Percentiles rank a stretch among this genome's conserved stretches.
Conservation (phyloP, 2,888 invertebrate species). For the Macrosoma leucophasiata region DNA sequence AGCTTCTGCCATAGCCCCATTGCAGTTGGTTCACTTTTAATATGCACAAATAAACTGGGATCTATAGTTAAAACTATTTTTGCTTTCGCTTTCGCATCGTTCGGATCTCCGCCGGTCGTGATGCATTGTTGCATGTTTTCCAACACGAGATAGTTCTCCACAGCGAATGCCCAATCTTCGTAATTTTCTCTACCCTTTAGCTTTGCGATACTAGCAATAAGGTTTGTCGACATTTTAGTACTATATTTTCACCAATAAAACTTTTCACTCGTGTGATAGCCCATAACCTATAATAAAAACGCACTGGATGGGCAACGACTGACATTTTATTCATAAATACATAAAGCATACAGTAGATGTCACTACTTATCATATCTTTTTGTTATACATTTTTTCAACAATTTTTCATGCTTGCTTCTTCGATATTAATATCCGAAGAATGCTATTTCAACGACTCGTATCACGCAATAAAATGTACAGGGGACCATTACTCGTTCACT, state of each 20-base stretch:
- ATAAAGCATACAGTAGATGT: too few species aligned
- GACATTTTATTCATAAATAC: too few species aligned
- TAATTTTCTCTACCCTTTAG: constrained; percentile 6
- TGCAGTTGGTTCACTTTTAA: constrained; percentile 17
- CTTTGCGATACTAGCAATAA: constrained; percentile 6
- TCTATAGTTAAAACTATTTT: constrained; percentile 22
- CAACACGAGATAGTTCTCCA: constrained; percentile 2
- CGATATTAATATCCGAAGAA: too few species aligned
- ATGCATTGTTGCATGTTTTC: constrained; percentile 4
- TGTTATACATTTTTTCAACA: too few species aligned
- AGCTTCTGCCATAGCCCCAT: constrained; percentile 13
- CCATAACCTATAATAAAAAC: not conserved
- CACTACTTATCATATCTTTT: too few species aligned
- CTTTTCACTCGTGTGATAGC: not conserved
- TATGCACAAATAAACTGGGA: constrained; percentile 16
- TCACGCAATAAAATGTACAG: too few species aligned
- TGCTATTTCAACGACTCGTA: too few species aligned
- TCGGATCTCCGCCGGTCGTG: constrained; percentile 12
- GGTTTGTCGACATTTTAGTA: constrained; percentile 4
- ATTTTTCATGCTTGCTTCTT: too few species aligned
- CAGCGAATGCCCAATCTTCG: constrained; percentile 1
- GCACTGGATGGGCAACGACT: too few species aligned
- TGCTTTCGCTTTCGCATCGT: constrained; percentile 20
- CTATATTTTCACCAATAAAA: constrained; percentile 1
- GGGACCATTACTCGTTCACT: too few species aligned